A percentile compares a stretch with the other conserved stretches of the same genome.
Conservation (phyloP, 2,888 invertebrate species). For the Drosophila seclusa region DNA sequence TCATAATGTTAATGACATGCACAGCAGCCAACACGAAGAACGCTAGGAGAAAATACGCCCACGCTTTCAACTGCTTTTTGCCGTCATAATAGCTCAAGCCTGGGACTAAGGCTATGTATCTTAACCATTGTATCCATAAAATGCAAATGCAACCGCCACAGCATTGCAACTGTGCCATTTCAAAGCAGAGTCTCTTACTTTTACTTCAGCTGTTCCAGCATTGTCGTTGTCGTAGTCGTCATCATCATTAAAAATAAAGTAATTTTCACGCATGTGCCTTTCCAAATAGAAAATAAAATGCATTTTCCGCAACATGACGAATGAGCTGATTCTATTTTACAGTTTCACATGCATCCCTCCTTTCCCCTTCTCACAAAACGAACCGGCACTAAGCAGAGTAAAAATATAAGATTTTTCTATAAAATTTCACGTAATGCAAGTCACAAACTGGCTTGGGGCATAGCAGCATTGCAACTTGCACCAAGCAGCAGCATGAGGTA, state of each 20-base stretch:
- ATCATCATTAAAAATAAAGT: slow-evolving; percentile 79
- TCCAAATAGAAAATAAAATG: slow-evolving; percentile 75
- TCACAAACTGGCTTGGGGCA: slow-evolving; percentile 41
- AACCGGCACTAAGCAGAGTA: background rate
- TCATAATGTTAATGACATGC: slow-evolving; percentile 82
- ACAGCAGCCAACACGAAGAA: slow-evolving; percentile 28
- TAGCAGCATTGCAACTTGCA: slow-evolving; percentile 10
- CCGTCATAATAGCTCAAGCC: slow-evolving; percentile 48
- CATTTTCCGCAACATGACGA: slow-evolving; percentile 80
- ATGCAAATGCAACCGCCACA: slow-evolving; percentile 44
- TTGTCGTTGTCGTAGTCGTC: slow-evolving; percentile 17
- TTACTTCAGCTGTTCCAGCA: slow-evolving; percentile 25
- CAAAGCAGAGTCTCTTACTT: slow-evolving; percentile 15
- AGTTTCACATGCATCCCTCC: slow-evolving; percentile 48
- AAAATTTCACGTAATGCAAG: slow-evolving; percentile 45
- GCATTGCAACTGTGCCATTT: slow-evolving; percentile 61
- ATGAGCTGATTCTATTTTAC: slow-evolving; percentile 80
- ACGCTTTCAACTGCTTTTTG: slow-evolving; percentile 48
- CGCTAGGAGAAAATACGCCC: slow-evolving; percentile 38
- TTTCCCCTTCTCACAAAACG: background rate
- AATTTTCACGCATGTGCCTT: slow-evolving; percentile 79
- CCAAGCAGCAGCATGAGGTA: slow-evolving; percentile 9
- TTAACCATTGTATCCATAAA: slow-evolving; percentile 58
- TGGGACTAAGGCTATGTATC: slow-evolving; percentile 33
- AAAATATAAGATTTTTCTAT: slow-evolving; percentile 31